phyloP scores from a whole-genome alignment of 1,140 invertebrate species.

The Lamellibrachia luymesi region DNA sequence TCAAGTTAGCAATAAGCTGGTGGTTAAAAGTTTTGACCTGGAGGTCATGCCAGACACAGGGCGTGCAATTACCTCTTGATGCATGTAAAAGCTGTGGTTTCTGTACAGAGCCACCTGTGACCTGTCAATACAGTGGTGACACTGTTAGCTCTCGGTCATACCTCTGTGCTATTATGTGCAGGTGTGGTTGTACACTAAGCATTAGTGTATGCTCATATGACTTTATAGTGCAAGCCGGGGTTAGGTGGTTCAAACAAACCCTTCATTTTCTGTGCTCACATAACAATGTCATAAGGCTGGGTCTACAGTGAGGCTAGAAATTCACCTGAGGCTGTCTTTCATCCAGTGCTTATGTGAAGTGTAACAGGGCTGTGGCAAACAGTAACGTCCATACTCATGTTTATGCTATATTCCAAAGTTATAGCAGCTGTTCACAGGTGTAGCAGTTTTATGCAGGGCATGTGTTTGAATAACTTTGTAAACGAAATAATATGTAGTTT shows the following conservation, averaged over 20 bases:
- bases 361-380: neutral
- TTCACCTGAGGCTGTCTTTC: neutral
- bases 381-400: neutral
- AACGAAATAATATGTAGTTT: neutral
- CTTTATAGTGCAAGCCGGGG: neutral
- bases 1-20: neutral
- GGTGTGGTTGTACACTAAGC: neutral
- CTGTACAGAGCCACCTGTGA: neutral
- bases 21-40: neutral
- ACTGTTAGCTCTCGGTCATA: neutral
- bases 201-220: neutral
- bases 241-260: neutral
- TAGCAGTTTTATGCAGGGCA: too few relatives aligned
- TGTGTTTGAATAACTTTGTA: neutral
- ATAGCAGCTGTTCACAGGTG: neutral
- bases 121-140: neutral
- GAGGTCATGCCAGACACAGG: neutral
- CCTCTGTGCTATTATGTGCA: neutral
- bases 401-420: neutral
- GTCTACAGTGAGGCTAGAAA: neutral
- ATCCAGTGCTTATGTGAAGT: neutral
- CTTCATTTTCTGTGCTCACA: neutral
- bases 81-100: neutral
- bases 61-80: neutral
- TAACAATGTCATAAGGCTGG: too few relatives aligned